Conservation (phyloP, 53 echinoderm and acorn worm species). For the Luidia sarsii region DNA sequence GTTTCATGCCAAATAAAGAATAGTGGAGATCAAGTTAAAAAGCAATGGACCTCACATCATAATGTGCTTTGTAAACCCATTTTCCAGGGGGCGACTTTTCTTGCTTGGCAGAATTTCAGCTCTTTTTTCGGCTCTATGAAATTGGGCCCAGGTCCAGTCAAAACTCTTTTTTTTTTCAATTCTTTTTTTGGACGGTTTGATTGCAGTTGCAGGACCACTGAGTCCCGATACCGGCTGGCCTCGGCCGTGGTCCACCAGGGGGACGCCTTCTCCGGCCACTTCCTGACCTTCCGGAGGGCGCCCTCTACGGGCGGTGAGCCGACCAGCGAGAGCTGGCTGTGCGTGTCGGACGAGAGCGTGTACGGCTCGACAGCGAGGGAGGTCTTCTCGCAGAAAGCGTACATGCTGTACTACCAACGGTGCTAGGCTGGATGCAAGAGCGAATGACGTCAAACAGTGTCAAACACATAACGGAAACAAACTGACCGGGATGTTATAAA, state of each 20-base stretch:
- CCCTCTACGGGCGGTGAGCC: constrained; percentile 60
- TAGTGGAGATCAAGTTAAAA: too few relatives aligned
- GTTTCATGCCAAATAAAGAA: too few relatives aligned
- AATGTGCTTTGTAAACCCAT: too few relatives aligned
- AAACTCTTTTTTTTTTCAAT: too few relatives aligned
- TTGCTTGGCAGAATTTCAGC: too few relatives aligned
- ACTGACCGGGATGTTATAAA: too few relatives aligned
- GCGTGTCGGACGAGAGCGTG: constrained; percentile 85
- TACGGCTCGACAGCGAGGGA: constrained; percentile 71
- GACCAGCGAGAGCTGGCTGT: constrained; percentile 82
- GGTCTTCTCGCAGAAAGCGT: constrained; percentile 84
- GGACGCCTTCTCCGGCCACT: constrained; percentile 89
- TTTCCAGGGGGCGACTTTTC: too few relatives aligned
- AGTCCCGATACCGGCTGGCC: constrained; percentile 67
- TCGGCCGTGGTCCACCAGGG: constrained; percentile 97
- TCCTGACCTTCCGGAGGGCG: constrained; percentile 86
- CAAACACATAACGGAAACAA: neutral
- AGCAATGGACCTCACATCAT: too few relatives aligned
- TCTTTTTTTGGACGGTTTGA: too few relatives aligned
- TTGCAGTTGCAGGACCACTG: constrained; percentile 57
- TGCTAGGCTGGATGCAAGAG: constrained; percentile 10
- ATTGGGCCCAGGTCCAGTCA: too few relatives aligned
- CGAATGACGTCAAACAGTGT: neutral
- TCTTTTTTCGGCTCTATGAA: too few relatives aligned
- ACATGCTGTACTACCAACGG: constrained; percentile 98